Percentiles rank a stretch among this genome's conserved stretches.
These are phyloP conservation scores for Beroe ovata DNA, from an alignment of 37 sponge, comb jelly and placozoan genomes.

Conservation along the genomic window DNA sequence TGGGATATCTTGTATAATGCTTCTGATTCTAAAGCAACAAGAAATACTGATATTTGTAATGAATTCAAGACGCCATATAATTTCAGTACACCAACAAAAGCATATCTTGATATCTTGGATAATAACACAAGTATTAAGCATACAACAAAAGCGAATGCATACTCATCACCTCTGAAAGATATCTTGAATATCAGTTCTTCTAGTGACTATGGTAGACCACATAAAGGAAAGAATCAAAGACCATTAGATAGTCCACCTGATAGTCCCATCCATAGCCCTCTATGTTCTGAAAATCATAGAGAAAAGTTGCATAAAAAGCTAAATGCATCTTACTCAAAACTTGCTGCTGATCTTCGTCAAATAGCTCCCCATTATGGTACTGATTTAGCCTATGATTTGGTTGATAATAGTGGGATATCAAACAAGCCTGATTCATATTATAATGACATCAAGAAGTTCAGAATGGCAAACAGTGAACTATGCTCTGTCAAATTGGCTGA, in stretches of 20 bases:
- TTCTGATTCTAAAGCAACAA: neutral
- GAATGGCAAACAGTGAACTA: constrained; percentile 31
- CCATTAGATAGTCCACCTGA: neutral
- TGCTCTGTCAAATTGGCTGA: constrained; percentile 37
- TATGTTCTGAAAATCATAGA: constrained; percentile 19
- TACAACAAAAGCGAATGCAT: neutral
- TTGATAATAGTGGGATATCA: constrained; percentile 10
- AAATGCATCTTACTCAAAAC: constrained; percentile 49
- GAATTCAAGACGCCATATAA: neutral
- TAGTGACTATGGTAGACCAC: constrained; percentile 30
- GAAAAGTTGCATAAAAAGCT: constrained; percentile 6
- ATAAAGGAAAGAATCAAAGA: neutral
- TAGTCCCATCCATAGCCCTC: constrained; percentile 43
- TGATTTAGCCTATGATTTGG: constrained; percentile 1
- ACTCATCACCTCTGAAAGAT: neutral
- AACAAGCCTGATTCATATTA: constrained; percentile 41
- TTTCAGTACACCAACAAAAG: constrained; percentile 48
- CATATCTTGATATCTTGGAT: neutral
- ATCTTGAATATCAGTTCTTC: constrained; percentile 8
- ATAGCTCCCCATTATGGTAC: constrained; percentile 12
- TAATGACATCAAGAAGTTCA: constrained; percentile 2
- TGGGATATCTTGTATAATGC: neutral
- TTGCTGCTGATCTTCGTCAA: constrained; percentile 44
- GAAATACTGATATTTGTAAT: too few species aligned
- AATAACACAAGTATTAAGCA: neutral